Percentiles rank a stretch among this genome's conserved stretches.
Conservation (phyloP, 2,797 vertebrate genomes). For the Euphonia xanthogaster region DNA sequence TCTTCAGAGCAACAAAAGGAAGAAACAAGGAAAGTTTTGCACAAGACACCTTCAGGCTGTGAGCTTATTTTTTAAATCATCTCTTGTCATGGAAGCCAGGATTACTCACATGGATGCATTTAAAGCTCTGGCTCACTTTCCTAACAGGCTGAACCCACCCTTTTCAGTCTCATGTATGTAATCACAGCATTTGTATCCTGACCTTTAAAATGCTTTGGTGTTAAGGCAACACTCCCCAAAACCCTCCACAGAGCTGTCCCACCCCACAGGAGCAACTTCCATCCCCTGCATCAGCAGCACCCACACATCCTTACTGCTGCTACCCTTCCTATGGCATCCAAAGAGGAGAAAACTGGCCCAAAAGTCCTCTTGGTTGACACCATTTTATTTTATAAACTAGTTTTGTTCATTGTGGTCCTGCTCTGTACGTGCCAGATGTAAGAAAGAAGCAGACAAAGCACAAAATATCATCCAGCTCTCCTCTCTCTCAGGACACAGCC, state of each 20-base stretch:
- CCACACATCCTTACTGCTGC: neutral
- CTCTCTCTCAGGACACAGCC: neutral
- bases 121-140: neutral
- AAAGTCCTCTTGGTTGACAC: neutral
- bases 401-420: neutral
- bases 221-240: neutral
- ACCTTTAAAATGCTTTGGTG: neutral
- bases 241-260: neutral
- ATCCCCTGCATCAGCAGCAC: neutral
- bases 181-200: neutral
- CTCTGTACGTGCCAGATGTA: rapidly evolving
- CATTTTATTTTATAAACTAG: neutral
- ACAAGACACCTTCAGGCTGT: slow-evolving; percentile 44
- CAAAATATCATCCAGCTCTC: neutral
- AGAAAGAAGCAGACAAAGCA: neutral
- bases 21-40: slow-evolving; percentile 43
- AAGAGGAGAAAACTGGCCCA: neutral
- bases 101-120: slow-evolving; percentile 40
- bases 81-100: neutral
- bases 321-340: neutral
- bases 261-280: neutral
- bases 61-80: slow-evolving; percentile 37
- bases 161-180: neutral
- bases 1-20: slow-evolving; percentile 48
- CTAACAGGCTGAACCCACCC: neutral